Percentiles rank a stretch among this genome's conserved stretches.
Evolutionary conservation across 2,888 invertebrate genomes (phyloP).

Genomic region (Monoplex corrugatus): DNA sequence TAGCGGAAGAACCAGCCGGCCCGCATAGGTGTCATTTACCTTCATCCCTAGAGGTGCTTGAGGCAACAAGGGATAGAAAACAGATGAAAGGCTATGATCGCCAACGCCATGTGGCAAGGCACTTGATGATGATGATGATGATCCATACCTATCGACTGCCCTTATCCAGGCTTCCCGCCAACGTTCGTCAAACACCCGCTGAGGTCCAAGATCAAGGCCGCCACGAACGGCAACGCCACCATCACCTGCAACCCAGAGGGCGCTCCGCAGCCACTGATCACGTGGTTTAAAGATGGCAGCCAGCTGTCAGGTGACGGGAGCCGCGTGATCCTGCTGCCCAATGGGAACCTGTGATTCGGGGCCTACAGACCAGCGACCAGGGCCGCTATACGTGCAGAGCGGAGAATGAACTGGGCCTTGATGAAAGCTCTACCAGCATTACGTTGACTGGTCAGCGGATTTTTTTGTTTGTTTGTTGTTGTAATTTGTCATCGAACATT

Average conservation of each 20-base stretch:
- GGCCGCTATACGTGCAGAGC: slow-evolving; percentile 73
- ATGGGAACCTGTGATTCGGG: slow-evolving; percentile 92
- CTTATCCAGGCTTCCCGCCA: slow-evolving; percentile 85
- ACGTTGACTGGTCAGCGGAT: slow-evolving; percentile 64
- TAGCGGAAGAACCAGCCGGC: too few species aligned
- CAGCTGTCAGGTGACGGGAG: slow-evolving; percentile 49
- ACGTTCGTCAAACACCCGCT: slow-evolving; percentile 94
- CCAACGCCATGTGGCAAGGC: too few species aligned
- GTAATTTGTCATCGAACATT: too few species aligned
- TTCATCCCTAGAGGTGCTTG: too few species aligned
- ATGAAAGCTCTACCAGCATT: slow-evolving; percentile 61
- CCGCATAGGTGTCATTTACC: too few species aligned
- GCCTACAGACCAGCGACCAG: slow-evolving; percentile 61
- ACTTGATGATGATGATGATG: background rate
- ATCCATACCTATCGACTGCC: background rate
- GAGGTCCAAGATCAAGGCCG: slow-evolving; percentile 90
- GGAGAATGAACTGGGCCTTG: slow-evolving; percentile 66
- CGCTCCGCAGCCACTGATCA: slow-evolving; percentile 89
- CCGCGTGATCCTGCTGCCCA: slow-evolving; percentile 87
- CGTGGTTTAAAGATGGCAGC: slow-evolving; percentile 93
- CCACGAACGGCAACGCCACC: slow-evolving; percentile 94
- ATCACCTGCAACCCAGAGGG: slow-evolving; percentile 95
- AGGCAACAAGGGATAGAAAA: too few species aligned
- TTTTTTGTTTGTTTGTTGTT: too few species aligned
- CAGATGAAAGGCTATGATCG: too few species aligned